These are phyloP conservation scores for Melitaea athalia DNA, from an alignment of 2,888 invertebrate genomes.

Conservation along the genomic window DNA sequence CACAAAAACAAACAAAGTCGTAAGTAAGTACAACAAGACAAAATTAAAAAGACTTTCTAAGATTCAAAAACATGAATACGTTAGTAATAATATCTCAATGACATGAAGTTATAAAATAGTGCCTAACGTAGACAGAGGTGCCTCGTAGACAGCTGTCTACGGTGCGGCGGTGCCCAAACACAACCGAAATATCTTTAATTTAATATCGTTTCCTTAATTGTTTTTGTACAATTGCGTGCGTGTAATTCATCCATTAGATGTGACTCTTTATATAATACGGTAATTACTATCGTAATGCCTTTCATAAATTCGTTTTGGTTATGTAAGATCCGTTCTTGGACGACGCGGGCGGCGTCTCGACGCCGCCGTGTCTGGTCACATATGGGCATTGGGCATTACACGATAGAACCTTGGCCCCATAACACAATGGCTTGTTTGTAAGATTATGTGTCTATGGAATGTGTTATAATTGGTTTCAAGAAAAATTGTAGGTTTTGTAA, in stretches of 20 bases:
- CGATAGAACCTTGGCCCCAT: conserved; percentile 32
- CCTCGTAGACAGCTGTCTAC: too few species aligned
- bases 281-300: conserved; percentile 47
- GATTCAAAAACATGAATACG: not conserved
- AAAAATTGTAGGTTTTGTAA: too few species aligned
- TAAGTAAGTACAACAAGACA: too few species aligned
- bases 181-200: not conserved
- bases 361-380: not conserved
- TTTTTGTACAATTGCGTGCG: not conserved
- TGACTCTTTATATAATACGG: conserved; percentile 2
- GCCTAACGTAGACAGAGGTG: too few species aligned
- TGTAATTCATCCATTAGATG: not conserved
- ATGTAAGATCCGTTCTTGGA: conserved; percentile 65
- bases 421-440: conserved; percentile 19
- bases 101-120: not conserved
- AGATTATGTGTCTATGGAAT: not conserved
- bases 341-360: conserved; percentile 5
- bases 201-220: not conserved
- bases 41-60: too few species aligned
- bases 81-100: too few species aligned
- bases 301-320: conserved; percentile 71
- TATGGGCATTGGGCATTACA: conserved; percentile 21
- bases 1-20: too few species aligned
- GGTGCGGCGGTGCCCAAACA: not conserved
- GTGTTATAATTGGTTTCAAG: too few species aligned